These are phyloP conservation scores for Danaus chrysippus DNA, from an alignment of 2,888 invertebrate species.

Conservation along the genomic window DNA sequence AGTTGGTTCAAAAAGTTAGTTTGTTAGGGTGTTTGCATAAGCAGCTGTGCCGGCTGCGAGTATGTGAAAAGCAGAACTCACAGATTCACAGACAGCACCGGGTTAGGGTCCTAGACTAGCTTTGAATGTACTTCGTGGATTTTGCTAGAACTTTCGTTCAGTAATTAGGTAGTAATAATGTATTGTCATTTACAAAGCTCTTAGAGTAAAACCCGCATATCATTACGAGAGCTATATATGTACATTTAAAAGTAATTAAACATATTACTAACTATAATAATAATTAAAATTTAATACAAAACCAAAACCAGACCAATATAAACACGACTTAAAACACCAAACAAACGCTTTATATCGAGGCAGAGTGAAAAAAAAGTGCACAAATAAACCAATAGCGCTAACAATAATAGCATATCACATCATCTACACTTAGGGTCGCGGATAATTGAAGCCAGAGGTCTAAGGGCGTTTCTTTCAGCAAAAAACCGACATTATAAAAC, in stretches of 20 bases:
- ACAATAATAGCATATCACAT: constrained; percentile 70
- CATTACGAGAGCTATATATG: too few species aligned
- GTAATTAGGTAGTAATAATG: neutral
- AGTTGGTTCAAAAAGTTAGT: constrained; percentile 67
- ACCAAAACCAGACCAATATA: constrained; percentile 48
- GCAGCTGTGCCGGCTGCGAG: constrained; percentile 56
- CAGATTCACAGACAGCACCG: constrained; percentile 66
- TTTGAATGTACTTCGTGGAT: constrained; percentile 2
- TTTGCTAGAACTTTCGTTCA: constrained; percentile 17
- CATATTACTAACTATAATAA: neutral
- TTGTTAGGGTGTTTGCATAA: constrained; percentile 77
- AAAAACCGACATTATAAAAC: constrained; percentile 64
- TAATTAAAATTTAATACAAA: constrained; percentile 34
- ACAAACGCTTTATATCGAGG: constrained; percentile 46
- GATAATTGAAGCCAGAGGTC: constrained; percentile 73
- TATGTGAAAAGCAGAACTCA: constrained; percentile 66
- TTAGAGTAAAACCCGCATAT: too few species aligned
- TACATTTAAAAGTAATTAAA: too few species aligned
- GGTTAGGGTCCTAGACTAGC: constrained; percentile 53
- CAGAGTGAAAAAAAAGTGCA: constrained; percentile 44
- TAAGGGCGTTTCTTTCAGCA: constrained; percentile 63
- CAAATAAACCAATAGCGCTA: constrained; percentile 64
- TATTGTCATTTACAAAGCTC: too few species aligned
- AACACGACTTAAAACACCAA: constrained; percentile 46
- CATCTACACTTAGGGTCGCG: constrained; percentile 77